Evolutionary conservation across 2,797 vertebrate species (phyloP), one percentile per base, ranked within the genome.

Genomic region (Protosalanx chinensis): DNA sequence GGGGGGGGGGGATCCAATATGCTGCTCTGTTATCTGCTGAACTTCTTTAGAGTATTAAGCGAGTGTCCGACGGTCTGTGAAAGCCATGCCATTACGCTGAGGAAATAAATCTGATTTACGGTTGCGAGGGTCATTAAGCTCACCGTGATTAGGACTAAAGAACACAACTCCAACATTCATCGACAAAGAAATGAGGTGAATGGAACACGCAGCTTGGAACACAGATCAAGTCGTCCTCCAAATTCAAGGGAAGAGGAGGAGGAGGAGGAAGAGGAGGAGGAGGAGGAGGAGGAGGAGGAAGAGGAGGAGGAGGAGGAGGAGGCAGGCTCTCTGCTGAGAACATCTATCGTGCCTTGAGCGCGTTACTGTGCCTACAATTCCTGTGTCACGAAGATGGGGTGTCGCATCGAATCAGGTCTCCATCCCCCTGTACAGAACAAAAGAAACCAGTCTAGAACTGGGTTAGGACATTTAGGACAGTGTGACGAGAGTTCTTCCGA

Each of bases 381-480:
- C 65, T 71, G 64, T 58, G 20, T 35, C 56, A 70, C 51, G 49
- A 56, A 64, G 68, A 74, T 63, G 27, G 57, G 41, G 49, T 62
- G 53, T 59, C 70, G 71, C 33, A 10, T 59, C 58, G 62, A 75
- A 69, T 82, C 72, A 76, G 59, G 64, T 30, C 49, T 27, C 37
- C 49, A 41, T 37, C 53, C 16, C 30, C 32, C 59, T 4, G 12
- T 20, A 68, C 68, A 74, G 33, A 37, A 35, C 18, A 67, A 58
- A 58, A 67, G 49, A 64, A 75, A 62, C 18, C 71, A 59, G 69
- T 56, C 62, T 57, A 41, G 51, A 75, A 80, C 68, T 71, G 37
- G 66, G 67, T 51, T 69, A 32, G 23, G 60, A 64, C 67, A 69
- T 64, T 35, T 69, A 49, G 60, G 74, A 65, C 76, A 73, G 33